A percentile compares a stretch with the other conserved stretches of the same genome.
phyloP scores from a whole-genome alignment of 2,888 invertebrate genomes.

The Caenorhabditis afra region DNA sequence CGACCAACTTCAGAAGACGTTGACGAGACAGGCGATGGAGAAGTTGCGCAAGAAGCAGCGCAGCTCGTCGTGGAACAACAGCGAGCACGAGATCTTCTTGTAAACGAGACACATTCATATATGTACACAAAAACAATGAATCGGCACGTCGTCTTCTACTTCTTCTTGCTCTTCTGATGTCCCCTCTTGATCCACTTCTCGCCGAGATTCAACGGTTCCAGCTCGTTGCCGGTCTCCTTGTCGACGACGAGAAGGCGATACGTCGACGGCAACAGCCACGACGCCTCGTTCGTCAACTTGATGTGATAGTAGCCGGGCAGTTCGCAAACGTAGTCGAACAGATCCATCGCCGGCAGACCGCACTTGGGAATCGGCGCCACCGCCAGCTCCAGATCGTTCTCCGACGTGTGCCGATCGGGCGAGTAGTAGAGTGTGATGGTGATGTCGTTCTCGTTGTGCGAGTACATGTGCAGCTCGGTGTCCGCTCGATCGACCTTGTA shows the following conservation, averaged over 20 bases:
- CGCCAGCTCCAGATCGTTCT: conserved; percentile 60
- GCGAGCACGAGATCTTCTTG: conserved; percentile 46
- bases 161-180: conserved; percentile 46
- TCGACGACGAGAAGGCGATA: conserved; percentile 62
- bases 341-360: conserved; percentile 68
- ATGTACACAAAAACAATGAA: conserved; percentile 23
- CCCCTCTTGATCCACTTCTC: conserved; percentile 70
- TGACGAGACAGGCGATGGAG: conserved; percentile 48
- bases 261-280: conserved; percentile 64
- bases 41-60: conserved; percentile 32
- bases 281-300: conserved; percentile 62
- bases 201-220: conserved; percentile 58
- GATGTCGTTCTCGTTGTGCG: conserved; percentile 69
- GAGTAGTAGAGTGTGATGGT: conserved; percentile 65
- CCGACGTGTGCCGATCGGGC: conserved; percentile 49
- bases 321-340: conserved; percentile 66
- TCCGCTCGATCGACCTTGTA: conserved; percentile 61
- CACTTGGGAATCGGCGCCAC: conserved; percentile 66
- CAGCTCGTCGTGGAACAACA: conserved; percentile 36
- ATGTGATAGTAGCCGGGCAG: conserved; percentile 66
- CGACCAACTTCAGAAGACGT: conserved; percentile 36
- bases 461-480: conserved; percentile 64
- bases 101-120: conserved; percentile 14
- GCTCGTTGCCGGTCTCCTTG: conserved; percentile 43
- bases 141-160: too few relatives aligned